Evolutionary conservation across 2,888 invertebrate genomes (phyloP).

Genomic region (Ephialtes manifestator): DNA sequence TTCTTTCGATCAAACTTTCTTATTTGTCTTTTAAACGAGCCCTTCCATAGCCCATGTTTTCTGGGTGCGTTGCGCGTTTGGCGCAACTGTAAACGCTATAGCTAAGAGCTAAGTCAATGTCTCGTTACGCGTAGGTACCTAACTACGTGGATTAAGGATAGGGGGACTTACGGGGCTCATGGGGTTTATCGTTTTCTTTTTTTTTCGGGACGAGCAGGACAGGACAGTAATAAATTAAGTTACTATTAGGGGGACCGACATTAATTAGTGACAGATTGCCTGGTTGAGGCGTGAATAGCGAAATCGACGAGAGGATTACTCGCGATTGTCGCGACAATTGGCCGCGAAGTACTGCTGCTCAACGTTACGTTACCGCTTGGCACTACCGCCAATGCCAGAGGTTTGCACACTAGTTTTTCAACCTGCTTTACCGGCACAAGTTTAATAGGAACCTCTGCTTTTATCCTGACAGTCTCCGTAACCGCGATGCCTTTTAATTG

Average conservation of each 20-base stretch:
- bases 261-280: slow-evolving; percentile 84
- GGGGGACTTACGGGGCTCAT: slow-evolving; percentile 9
- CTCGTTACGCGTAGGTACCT: slow-evolving; percentile 62
- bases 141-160: slow-evolving; percentile 62
- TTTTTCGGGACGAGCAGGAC: slow-evolving; percentile 47
- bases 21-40: slow-evolving; percentile 67
- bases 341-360: slow-evolving; percentile 76
- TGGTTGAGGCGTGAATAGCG: slow-evolving; percentile 82
- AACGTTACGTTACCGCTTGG: slow-evolving; percentile 77
- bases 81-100: slow-evolving; percentile 40
- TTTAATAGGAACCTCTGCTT: slow-evolving; percentile 77
- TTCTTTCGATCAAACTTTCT: background rate
- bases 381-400: slow-evolving; percentile 76
- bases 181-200: slow-evolving; percentile 5
- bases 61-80: slow-evolving; percentile 70
- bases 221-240: slow-evolving; percentile 82
- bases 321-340: slow-evolving; percentile 75
- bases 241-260: slow-evolving; percentile 79
- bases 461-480: slow-evolving; percentile 81
- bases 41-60: slow-evolving; percentile 80
- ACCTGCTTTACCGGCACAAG: slow-evolving; percentile 75
- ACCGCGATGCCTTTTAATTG: slow-evolving; percentile 77
- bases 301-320: slow-evolving; percentile 82
- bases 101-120: slow-evolving; percentile 49
- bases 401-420: slow-evolving; percentile 81